Percentiles rank a stretch among this genome's conserved stretches.
Evolutionary conservation across 2,797 vertebrate species (phyloP).

Genomic region (Acanthiza pusilla): DNA sequence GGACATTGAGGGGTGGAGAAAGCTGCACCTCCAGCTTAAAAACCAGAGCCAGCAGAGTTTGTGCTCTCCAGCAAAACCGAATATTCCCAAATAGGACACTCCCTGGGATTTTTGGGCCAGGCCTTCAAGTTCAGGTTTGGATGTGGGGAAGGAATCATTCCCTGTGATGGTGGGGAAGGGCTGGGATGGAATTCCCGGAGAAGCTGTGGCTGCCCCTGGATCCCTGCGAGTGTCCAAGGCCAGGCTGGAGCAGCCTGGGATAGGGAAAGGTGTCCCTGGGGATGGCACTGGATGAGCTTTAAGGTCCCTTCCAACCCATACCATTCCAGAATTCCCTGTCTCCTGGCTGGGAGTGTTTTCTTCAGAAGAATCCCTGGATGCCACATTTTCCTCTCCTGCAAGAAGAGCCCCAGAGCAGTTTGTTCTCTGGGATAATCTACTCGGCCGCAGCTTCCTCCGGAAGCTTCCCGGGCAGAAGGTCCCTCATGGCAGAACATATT

Average conservation of each 20-base stretch:
- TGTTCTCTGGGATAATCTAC: background rate
- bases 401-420: background rate
- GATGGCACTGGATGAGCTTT: background rate
- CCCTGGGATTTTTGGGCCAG: background rate
- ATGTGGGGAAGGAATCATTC: background rate
- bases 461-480: background rate
- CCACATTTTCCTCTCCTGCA: background rate
- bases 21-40: background rate
- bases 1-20: background rate
- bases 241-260: background rate
- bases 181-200: background rate
- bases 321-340: background rate
- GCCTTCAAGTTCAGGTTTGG: background rate
- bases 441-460: background rate
- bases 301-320: background rate
- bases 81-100: background rate
- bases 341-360: background rate
- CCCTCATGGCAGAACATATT: background rate
- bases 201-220: background rate
- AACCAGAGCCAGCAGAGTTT: background rate
- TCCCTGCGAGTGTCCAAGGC: background rate
- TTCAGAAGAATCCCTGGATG: background rate
- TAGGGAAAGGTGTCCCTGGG: background rate
- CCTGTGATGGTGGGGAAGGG: background rate
- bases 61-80: background rate